Percentiles rank a stretch among this genome's conserved stretches.
phyloP scores from a whole-genome alignment of 1,140 invertebrate species.

The Cyrtorhinus lividipennis region DNA sequence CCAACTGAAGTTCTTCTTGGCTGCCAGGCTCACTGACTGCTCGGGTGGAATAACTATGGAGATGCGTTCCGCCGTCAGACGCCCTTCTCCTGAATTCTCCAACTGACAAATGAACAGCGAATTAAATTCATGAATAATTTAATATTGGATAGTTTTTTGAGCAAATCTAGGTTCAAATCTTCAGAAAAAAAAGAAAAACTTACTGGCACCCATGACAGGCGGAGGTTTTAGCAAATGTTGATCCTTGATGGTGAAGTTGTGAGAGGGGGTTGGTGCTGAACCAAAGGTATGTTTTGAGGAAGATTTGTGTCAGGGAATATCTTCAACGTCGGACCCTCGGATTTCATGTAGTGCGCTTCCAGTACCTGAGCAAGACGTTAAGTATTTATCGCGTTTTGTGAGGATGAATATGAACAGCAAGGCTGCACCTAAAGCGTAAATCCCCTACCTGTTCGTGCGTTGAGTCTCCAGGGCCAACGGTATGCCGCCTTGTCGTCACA shows the following conservation, averaged over 20 bases:
- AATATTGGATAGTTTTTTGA: too few species aligned
- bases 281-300: constrained; percentile 55
- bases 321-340: constrained; percentile 31
- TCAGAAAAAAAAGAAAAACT: too few species aligned
- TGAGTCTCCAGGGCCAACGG: constrained; percentile 80
- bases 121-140: not conserved
- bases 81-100: constrained; percentile 76
- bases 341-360: constrained; percentile 34
- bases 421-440: too few species aligned
- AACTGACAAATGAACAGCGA: constrained; percentile 29
- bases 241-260: constrained; percentile 81
- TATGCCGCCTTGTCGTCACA: constrained; percentile 61
- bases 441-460: constrained; percentile 49
- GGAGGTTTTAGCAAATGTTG: constrained; percentile 87
- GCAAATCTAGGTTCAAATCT: too few species aligned
- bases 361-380: constrained; percentile 30
- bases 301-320: constrained; percentile 47
- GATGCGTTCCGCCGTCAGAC: constrained; percentile 90
- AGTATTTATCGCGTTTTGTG: too few species aligned
- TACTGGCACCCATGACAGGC: constrained; percentile 70
- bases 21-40: constrained; percentile 48
- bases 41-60: constrained; percentile 59
- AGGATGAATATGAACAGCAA: too few species aligned
- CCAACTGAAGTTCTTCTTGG: constrained; percentile 40
- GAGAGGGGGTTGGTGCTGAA: constrained; percentile 59